A percentile compares a stretch with the other conserved stretches of the same genome.
Conservation (phyloP, 2,888 invertebrate genomes). For the Stenodera caucasica region DNA sequence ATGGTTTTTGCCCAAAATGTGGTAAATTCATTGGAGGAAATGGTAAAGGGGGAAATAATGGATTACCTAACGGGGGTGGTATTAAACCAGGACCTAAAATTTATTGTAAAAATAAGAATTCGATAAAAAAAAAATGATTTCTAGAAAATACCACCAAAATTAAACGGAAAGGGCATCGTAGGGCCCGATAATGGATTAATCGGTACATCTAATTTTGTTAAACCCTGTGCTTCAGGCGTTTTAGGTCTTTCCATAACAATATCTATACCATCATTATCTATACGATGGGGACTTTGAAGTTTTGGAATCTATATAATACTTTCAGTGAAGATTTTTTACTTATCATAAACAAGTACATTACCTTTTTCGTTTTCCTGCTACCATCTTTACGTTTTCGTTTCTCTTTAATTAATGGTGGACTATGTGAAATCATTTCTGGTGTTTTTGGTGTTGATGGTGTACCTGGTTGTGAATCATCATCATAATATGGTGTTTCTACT, state of each 20-base stretch:
- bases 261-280: constrained; percentile 40
- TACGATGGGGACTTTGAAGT: constrained; percentile 35
- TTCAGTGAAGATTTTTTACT: neutral
- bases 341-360: constrained; percentile 8
- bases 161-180: constrained; percentile 58
- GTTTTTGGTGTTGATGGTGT: constrained; percentile 62
- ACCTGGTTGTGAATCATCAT: constrained; percentile 60
- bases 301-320: constrained; percentile 31
- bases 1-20: constrained; percentile 62
- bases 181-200: constrained; percentile 4
- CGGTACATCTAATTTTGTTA: constrained; percentile 32
- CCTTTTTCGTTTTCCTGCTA: constrained; percentile 53
- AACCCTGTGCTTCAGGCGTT: constrained; percentile 49
- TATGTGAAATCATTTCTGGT: constrained; percentile 62
- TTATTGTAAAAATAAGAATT: constrained; percentile 1
- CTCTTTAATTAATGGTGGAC: constrained; percentile 64
- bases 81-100: constrained; percentile 64
- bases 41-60: constrained; percentile 57
- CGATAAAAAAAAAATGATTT: neutral
- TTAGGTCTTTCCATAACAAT: constrained; percentile 51
- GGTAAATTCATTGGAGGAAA: constrained; percentile 52
- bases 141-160: constrained; percentile 51
- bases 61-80: constrained; percentile 61
- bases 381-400: constrained; percentile 59
- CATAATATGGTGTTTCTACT: constrained; percentile 51